Evolutionary conservation across 1,140 invertebrate species (phyloP), one percentile per base, ranked within the genome.

Genomic region (Elymnias hypermnestra): DNA sequence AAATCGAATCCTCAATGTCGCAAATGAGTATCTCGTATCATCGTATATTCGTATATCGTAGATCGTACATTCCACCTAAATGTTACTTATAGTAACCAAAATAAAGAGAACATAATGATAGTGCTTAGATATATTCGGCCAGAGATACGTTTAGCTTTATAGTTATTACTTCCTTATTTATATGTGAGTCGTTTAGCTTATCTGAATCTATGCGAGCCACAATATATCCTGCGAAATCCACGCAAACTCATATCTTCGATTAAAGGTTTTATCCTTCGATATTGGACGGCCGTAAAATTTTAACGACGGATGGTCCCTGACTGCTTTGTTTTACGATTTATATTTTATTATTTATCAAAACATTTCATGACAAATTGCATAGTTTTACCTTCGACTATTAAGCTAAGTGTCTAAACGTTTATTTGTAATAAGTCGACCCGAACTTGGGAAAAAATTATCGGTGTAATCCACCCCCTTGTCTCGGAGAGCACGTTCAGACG

Each of bases 241-340:
- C 63, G 57, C 64, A 71, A 75, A 67, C 46, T 64, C 29, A 55
- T 62, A 66, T 63, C 51, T 63, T 54, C 65, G 72, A 81, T 77
- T 72, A 77, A 73, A 74, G 73, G 77, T 81, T 72, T 72, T 60
- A 70, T 72, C 67, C 67, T 43, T 25, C 59, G 70, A 78, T 81
- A 81, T 78, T 66, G 72, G 61, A 54, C 62, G 72, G 57, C 74
- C 76, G 70, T 81, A 74, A 81, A 74, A 81, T 73, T 77, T 81
- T 81, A 81, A 75, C 73, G 72, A 68, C 48, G 44, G 56, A 47
- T 62, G 63, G 55, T 57, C 57, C 62, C 47, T 59, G 38, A 65
- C 62, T 71, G 60, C 65, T 69, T 69, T 76, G 72, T 74, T 74
- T 79, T 72, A 71, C 63, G 73, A 56, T 63, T 53, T 35, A 63